Evolutionary conservation across 1,140 invertebrate species (phyloP).

Genomic region (Lepidurus apus): DNA sequence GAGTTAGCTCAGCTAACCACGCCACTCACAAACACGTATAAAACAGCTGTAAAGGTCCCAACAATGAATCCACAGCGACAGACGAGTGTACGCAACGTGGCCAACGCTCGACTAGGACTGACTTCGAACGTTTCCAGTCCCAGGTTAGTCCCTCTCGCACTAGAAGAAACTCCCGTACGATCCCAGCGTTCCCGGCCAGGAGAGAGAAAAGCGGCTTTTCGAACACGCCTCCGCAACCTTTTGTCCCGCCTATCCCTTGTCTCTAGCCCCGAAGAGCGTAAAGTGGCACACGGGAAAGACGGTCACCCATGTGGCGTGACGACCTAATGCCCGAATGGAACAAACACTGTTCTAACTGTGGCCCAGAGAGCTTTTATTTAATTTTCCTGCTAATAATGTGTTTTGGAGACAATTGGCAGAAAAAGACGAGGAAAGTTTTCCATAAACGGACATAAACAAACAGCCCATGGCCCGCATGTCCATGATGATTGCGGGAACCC

Average conservation of each 20-base stretch:
- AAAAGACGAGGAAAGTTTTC: neutral
- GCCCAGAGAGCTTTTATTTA: neutral
- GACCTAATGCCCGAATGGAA: slow-evolving; percentile 18
- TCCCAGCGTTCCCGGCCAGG: neutral
- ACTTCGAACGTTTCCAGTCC: neutral
- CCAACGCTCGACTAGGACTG: slow-evolving; percentile 16
- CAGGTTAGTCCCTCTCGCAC: neutral
- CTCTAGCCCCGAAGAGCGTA: slow-evolving; percentile 2
- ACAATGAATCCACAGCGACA: neutral
- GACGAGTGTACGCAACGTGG: neutral
- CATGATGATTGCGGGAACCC: too few species aligned
- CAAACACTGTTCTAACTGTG: neutral
- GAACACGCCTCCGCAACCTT: neutral
- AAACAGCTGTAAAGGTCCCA: neutral
- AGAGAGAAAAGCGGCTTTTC: neutral
- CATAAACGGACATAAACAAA: neutral
- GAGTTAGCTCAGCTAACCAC: too few species aligned
- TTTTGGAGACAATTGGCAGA: neutral
- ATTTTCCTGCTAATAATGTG: too few species aligned
- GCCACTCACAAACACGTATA: too few species aligned
- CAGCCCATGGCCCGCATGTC: too few species aligned
- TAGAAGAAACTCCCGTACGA: neutral
- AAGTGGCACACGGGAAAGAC: slow-evolving; percentile 13
- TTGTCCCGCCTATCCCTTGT: slow-evolving; percentile 5
- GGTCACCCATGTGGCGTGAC: slow-evolving; percentile 20